Evolutionary conservation across 2,113 vertebrate genomes (phyloP).

Genomic region (Aythya baeri): DNA sequence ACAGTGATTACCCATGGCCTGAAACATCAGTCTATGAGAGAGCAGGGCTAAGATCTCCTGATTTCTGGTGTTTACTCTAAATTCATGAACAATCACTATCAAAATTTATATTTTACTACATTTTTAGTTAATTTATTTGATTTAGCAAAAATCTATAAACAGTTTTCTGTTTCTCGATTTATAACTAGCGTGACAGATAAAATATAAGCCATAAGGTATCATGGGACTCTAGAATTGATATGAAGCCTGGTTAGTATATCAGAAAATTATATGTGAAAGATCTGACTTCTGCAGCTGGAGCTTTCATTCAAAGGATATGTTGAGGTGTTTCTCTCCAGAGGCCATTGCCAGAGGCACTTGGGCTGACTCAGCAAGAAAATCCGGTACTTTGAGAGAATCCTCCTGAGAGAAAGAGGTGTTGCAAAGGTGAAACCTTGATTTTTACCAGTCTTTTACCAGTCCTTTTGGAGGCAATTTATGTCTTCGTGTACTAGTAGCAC

Average conservation of each 20-base stretch:
- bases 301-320: background rate
- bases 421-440: background rate
- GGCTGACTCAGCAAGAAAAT: background rate
- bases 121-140: background rate
- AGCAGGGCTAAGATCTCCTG: background rate
- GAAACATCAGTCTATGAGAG: background rate
- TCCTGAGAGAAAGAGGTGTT: background rate
- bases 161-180: background rate
- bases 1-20: background rate
- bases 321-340: background rate
- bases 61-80: background rate
- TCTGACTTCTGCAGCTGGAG: background rate
- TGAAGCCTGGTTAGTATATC: background rate
- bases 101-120: background rate
- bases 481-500: background rate
- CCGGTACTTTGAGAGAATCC: background rate
- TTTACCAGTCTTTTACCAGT: background rate
- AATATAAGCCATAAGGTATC: background rate
- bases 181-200: background rate
- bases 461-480: background rate
- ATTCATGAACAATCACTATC: background rate
- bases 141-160: background rate
- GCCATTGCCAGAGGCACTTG: background rate
- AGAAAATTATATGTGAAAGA: background rate
- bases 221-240: background rate